These are phyloP conservation scores for Drosophila nigrodunni DNA, from an alignment of 1,140 invertebrate species.

Conservation along the genomic window DNA sequence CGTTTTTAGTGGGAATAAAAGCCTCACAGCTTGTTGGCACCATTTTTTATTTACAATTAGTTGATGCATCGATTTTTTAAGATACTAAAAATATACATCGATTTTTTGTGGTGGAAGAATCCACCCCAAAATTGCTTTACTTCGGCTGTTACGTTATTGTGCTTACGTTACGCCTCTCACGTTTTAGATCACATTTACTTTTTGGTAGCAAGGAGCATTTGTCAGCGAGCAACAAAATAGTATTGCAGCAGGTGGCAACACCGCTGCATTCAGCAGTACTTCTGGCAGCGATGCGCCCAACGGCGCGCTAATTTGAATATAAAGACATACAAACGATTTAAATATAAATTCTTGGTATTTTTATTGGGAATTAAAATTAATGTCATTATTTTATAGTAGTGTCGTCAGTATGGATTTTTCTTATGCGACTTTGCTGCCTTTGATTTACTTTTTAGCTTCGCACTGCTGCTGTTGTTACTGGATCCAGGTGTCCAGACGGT, in stretches of 20 bases:
- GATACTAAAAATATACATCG: background rate
- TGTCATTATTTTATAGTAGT: constrained; percentile 21
- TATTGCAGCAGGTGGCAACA: constrained; percentile 15
- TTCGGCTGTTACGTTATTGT: background rate
- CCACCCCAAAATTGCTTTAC: constrained; percentile 28
- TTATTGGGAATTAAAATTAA: background rate
- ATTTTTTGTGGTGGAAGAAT: background rate
- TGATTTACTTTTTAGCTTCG: constrained; percentile 54
- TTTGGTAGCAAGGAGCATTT: background rate
- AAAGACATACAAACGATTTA: background rate
- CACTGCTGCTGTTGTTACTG: constrained; percentile 1
- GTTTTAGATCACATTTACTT: constrained; percentile 15
- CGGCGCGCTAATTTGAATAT: background rate
- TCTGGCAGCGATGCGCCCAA: background rate
- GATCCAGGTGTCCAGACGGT: constrained; percentile 86
- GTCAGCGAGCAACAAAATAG: constrained; percentile 1
- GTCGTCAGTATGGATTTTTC: constrained; percentile 51
- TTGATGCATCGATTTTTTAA: constrained; percentile 41
- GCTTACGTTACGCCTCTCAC: background rate
- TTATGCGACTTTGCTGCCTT: constrained; percentile 53
- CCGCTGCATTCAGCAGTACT: background rate
- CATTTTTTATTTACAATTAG: background rate
- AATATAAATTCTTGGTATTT: background rate
- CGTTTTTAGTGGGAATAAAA: background rate
- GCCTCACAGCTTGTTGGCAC: background rate